These are phyloP conservation scores for Aradophagus sp. DNA, from an alignment of 1,140 invertebrate species.

Conservation along the genomic window DNA sequence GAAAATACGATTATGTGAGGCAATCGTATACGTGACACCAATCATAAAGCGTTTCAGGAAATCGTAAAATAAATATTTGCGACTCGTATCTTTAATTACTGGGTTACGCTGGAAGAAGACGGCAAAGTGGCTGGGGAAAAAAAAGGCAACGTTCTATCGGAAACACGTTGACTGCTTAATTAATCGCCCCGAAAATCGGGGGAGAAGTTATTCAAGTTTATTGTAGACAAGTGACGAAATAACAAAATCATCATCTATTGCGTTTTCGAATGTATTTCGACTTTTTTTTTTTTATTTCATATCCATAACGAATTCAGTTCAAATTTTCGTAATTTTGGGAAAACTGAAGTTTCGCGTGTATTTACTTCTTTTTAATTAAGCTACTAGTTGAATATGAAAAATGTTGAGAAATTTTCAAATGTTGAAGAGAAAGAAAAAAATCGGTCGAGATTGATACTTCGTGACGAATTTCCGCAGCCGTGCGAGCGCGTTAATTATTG, in stretches of 20 bases:
- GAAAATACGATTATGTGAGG: slow-evolving; percentile 26
- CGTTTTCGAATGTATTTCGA: too few relatives aligned
- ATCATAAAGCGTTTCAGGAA: slow-evolving; percentile 23
- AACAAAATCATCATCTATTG: too few relatives aligned
- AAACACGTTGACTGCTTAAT: slow-evolving; percentile 34
- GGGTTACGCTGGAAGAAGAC: slow-evolving; percentile 4
- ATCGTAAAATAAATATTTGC: slow-evolving; percentile 21
- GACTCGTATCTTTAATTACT: slow-evolving; percentile 20
- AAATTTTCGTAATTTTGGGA: too few relatives aligned
- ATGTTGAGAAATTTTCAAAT: too few relatives aligned
- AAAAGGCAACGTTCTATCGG: slow-evolving; percentile 3
- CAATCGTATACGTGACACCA: slow-evolving; percentile 32
- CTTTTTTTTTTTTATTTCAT: too few relatives aligned
- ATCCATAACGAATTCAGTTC: too few relatives aligned
- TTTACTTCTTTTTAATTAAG: too few relatives aligned
- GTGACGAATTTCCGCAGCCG: slow-evolving; percentile 16
- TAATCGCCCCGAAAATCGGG: slow-evolving; percentile 6
- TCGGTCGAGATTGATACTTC: too few relatives aligned
- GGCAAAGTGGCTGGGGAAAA: background rate
- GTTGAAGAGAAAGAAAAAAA: background rate
- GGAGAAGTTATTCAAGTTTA: too few relatives aligned
- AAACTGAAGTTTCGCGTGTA: too few relatives aligned
- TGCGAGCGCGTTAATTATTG: slow-evolving; percentile 42
- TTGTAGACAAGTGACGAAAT: too few relatives aligned
- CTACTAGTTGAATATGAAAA: too few relatives aligned